Evolutionary conservation across 1,140 invertebrate species (phyloP).

Genomic region (Papilio polytes): DNA sequence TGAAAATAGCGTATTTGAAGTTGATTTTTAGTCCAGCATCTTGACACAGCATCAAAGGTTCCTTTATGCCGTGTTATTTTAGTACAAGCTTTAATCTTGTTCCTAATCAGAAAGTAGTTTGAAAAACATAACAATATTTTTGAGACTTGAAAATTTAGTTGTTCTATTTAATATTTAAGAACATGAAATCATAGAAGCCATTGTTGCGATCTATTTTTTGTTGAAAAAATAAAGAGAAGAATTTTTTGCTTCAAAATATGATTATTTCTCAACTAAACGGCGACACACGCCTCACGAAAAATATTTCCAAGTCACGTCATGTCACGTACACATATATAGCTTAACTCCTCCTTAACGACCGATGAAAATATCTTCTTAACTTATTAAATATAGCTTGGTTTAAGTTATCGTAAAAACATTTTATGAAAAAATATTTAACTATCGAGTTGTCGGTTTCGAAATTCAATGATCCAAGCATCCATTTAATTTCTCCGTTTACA

Average conservation of each 20-base stretch:
- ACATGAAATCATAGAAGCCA: background rate
- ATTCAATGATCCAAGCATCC: too few relatives aligned
- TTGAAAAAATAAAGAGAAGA: background rate
- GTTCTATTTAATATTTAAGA: background rate
- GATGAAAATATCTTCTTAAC: constrained; percentile 8
- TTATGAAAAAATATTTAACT: too few relatives aligned
- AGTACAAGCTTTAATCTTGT: background rate
- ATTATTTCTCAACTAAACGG: background rate
- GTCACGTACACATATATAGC: constrained; percentile 19
- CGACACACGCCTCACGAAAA: constrained; percentile 9
- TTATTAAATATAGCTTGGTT: background rate
- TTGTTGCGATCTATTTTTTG: background rate
- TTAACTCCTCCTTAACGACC: constrained; percentile 16
- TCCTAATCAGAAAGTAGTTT: background rate
- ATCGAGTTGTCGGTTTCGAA: too few relatives aligned
- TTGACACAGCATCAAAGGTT: background rate
- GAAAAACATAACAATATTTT: too few relatives aligned
- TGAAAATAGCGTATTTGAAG: background rate
- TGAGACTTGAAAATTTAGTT: background rate
- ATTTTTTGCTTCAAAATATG: background rate
- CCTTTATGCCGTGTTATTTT: background rate
- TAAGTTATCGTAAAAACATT: background rate
- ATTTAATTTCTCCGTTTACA: too few relatives aligned
- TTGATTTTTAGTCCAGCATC: background rate
- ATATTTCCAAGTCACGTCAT: constrained; percentile 8